Conservation (phyloP, 2,797 vertebrate species). For the Sylvia borin region DNA sequence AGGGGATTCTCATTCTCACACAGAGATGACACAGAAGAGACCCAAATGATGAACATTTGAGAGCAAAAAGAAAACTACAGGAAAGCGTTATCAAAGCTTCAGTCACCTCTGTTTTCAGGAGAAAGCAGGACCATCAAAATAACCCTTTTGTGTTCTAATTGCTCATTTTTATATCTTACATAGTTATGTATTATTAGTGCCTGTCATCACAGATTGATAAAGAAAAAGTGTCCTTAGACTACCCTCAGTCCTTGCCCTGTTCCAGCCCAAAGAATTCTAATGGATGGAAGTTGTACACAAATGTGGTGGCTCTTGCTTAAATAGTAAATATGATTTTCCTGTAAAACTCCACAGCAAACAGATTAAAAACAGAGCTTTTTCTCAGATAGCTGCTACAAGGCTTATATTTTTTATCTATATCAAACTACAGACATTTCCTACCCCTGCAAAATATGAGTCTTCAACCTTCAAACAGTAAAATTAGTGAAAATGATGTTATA, state of each 20-base stretch:
- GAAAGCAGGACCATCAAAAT: neutral
- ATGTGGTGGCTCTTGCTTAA: neutral
- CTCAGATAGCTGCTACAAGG: neutral
- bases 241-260: accelerated
- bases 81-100: neutral
- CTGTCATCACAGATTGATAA: neutral
- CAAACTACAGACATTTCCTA: accelerated
- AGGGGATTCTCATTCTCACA: too few species aligned
- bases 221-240: neutral
- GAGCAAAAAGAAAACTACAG: neutral
- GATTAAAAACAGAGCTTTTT: neutral
- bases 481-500: neutral
- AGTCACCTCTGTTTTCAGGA: neutral
- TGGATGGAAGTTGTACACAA: neutral
- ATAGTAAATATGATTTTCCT: neutral
- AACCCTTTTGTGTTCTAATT: neutral
- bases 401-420: neutral
- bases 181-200: neutral
- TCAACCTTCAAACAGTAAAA: neutral
- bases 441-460: neutral
- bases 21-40: neutral
- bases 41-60: neutral
- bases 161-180: neutral
- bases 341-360: accelerated
- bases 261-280: neutral